phyloP scores from a whole-genome alignment of 1,140 invertebrate species.

The Trissolcus basalis region DNA sequence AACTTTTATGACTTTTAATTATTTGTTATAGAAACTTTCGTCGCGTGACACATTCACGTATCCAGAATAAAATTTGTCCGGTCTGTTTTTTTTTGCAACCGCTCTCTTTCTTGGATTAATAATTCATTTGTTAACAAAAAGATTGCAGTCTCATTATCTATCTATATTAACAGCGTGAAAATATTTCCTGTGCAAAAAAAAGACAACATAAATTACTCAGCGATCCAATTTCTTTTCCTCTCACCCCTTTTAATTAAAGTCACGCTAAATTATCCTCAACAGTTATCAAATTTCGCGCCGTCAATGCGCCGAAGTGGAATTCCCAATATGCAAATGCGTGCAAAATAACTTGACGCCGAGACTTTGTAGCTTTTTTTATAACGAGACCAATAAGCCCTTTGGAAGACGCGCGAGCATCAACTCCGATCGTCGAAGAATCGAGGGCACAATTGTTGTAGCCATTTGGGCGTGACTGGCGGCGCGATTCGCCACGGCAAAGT shows the following conservation, averaged over 20 bases:
- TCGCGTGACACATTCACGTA: no score
- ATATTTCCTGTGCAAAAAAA: slow-evolving; percentile 19
- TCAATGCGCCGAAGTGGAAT: slow-evolving; percentile 32
- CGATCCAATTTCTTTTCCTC: slow-evolving; percentile 20
- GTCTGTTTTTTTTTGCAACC: not conserved
- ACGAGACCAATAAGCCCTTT: slow-evolving; percentile 35
- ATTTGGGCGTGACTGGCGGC: slow-evolving; percentile 71
- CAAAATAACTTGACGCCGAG: slow-evolving; percentile 33
- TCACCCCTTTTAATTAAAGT: slow-evolving; percentile 49
- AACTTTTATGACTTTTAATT: no score
- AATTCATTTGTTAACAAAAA: not conserved
- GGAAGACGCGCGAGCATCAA: slow-evolving; percentile 59
- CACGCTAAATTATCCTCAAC: slow-evolving; percentile 31
- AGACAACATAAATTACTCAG: slow-evolving; percentile 29
- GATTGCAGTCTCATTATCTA: not conserved
- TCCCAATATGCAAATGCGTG: slow-evolving; percentile 47
- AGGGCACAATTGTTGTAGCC: slow-evolving; percentile 67
- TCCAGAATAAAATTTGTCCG: no score
- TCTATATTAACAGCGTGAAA: slow-evolving; percentile 16
- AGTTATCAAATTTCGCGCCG: slow-evolving; percentile 50
- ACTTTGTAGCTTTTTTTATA: slow-evolving; percentile 18
- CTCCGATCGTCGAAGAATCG: slow-evolving; percentile 69
- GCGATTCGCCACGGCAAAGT: slow-evolving; percentile 67
- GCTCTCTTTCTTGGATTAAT: not conserved
- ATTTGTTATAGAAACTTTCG: no score